Evolutionary conservation across 2,113 vertebrate species (phyloP).

Genomic region (Suricata suricatta): DNA sequence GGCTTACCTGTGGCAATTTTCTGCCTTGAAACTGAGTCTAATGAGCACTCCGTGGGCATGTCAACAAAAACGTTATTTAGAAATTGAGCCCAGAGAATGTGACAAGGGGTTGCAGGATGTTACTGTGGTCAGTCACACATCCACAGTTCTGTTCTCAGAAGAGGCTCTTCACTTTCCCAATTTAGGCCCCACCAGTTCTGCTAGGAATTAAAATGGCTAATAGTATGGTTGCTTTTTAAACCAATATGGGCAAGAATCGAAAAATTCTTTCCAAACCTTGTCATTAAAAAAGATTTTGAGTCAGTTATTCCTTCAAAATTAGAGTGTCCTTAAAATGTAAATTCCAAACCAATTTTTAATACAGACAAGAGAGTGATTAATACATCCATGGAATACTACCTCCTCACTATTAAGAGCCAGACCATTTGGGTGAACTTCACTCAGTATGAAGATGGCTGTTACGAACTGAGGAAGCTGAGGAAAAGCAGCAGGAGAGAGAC

Average conservation of each 20-base stretch:
- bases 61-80: not conserved
- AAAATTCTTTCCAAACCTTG: slow-evolving; percentile 13
- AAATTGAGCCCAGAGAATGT: not conserved
- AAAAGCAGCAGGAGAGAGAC: not conserved
- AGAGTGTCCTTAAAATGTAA: not conserved
- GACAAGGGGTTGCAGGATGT: not conserved
- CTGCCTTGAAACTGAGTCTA: not conserved
- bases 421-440: not conserved
- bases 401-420: not conserved
- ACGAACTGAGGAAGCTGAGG: not conserved
- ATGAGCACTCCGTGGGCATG: not conserved
- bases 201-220: slow-evolving; percentile 29
- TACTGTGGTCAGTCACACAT: not conserved
- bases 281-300: not conserved
- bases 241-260: not conserved
- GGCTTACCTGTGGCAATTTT: not conserved
- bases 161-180: not conserved
- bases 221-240: not conserved
- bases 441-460: not conserved
- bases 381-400: not conserved
- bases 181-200: not conserved
- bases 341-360: not conserved
- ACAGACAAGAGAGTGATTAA: not conserved
- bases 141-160: not conserved
- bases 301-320: not conserved